Conservation (phyloP, 1,140 invertebrate genomes). For the Scaptomyza hsui region DNA sequence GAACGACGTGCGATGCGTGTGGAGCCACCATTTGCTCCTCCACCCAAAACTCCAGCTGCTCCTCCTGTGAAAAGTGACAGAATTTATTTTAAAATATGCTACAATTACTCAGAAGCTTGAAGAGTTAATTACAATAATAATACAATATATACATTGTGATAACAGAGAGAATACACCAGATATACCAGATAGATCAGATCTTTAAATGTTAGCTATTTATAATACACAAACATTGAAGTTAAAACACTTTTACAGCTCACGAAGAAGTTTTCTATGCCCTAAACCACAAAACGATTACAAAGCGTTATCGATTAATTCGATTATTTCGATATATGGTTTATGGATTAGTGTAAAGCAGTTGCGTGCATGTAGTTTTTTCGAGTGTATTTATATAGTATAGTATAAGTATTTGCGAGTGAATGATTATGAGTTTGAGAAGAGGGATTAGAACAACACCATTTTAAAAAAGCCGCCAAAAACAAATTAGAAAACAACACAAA, state of each 20-base stretch:
- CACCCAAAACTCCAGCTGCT: slow-evolving; percentile 40
- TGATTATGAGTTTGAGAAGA: slow-evolving; percentile 9
- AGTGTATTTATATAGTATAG: slow-evolving; percentile 3
- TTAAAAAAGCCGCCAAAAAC: slow-evolving; percentile 24
- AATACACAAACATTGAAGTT: slow-evolving; percentile 29
- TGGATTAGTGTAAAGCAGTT: slow-evolving; percentile 40
- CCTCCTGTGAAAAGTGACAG: slow-evolving; percentile 48
- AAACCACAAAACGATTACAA: neutral
- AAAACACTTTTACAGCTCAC: neutral
- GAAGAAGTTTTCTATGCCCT: slow-evolving; percentile 6
- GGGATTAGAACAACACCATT: slow-evolving; percentile 13
- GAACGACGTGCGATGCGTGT: slow-evolving; percentile 80
- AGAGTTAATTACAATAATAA: slow-evolving; percentile 57
- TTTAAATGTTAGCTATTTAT: slow-evolving; percentile 34
- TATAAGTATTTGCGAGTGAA: slow-evolving; percentile 17
- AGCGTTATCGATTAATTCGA: slow-evolving; percentile 9
- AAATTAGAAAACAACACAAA: slow-evolving; percentile 16
- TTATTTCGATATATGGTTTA: neutral
- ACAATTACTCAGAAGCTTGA: neutral
- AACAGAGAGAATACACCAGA: slow-evolving; percentile 66
- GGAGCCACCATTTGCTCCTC: slow-evolving; percentile 42
- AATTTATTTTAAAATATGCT: slow-evolving; percentile 15
- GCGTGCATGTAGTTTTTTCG: slow-evolving; percentile 31
- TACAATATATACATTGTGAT: slow-evolving; percentile 4
- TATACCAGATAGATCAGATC: slow-evolving; percentile 40